Conservation (phyloP, 2,113 vertebrate species). For the Microcebus tavaratra region DNA sequence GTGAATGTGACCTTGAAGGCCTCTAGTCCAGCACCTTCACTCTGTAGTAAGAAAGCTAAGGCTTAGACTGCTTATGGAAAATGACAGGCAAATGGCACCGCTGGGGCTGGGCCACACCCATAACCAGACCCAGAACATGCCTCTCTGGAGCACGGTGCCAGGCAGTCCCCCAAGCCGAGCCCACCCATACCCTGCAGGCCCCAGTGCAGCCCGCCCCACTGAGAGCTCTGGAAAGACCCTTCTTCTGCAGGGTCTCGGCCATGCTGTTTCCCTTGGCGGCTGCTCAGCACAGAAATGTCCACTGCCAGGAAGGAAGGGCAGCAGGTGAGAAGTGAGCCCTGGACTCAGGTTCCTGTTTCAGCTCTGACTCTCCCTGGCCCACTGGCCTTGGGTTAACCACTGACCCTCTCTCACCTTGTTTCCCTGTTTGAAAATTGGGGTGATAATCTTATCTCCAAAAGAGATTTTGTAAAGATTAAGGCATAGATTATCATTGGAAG, state of each 20-base stretch:
- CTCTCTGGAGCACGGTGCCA: background rate
- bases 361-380: background rate
- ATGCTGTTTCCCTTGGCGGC: background rate
- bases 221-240: no score
- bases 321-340: background rate
- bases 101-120: rapidly evolving
- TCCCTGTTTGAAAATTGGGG: background rate
- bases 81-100: background rate
- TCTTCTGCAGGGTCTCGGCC: background rate
- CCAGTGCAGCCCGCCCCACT: background rate
- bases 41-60: background rate
- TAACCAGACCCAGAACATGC: background rate
- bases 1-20: background rate
- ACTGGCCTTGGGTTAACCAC: background rate
- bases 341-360: background rate
- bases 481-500: background rate
- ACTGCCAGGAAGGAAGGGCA: background rate
- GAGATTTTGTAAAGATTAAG: background rate
- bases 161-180: background rate
- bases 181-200: background rate
- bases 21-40: background rate
- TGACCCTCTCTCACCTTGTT: background rate
- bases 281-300: background rate
- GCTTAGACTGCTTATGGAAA: background rate
- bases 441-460: background rate